Base-by-base conservation (phyloP, 1,140 invertebrate genomes). In the Drosophila subpulchrella region DNA sequence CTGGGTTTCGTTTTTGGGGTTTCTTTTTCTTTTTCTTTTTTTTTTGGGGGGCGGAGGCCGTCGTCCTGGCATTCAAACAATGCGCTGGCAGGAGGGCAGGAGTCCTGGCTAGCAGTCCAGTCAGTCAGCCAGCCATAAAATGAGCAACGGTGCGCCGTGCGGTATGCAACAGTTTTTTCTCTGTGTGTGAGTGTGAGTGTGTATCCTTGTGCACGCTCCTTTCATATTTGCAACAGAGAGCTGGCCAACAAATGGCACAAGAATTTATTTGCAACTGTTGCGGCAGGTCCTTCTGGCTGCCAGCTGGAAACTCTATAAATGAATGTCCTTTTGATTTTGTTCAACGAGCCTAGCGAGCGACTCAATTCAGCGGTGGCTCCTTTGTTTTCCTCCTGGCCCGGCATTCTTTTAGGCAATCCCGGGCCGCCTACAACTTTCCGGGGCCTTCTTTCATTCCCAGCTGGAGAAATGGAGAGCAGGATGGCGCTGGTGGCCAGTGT, bases 291-390 rank as follows among this genome's bases (percentile, higher is more conserved):
- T 36, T 39, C 42, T 71, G 65, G 17, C 38, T 36, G 30, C 59
- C 44, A 32, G 50, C 51, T 42, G 62, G 60, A 72, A 82, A 86
- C 83, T 88, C 79, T 77, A 88, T 89, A 89, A 88, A 88, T 88
- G 83, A 89, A 89, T 89, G 84, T 89, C 84, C 85, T 89, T 89
- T 89, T 89, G 84, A 89, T 89, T 89, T 89, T 89, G 84, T 90
- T 89, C 84, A 89, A 89, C 84, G 84, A 89, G 84, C 84, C 85
- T 90, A 88, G 83, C 75, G 84, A 83, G 83, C 72, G 85, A 89
- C 84, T 89, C 84, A 90, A 89, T 89, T 89, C 84, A 90, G 83
- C 81, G 68, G 48, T 20, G 56, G 67, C 41, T 81, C 75, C 80
- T 88, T 88, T 78, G 82, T 88, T 89, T 89, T 67, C 62, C 48